These are phyloP conservation scores for Hemaris fuciformis DNA, from an alignment of 2,888 invertebrate genomes.

Conservation along the genomic window DNA sequence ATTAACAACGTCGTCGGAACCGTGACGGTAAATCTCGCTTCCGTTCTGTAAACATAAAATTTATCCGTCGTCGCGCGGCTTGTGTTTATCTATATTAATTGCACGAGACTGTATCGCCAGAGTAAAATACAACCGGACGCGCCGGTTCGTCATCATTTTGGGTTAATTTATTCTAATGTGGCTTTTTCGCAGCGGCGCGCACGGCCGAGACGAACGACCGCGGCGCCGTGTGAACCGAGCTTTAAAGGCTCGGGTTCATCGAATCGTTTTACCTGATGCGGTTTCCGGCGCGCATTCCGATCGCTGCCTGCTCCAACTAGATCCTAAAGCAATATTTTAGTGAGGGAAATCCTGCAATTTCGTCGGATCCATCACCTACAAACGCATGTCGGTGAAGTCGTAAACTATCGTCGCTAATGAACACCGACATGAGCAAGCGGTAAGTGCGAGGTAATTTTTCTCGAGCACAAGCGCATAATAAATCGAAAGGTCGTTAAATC, in stretches of 20 bases:
- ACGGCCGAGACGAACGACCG: conserved; percentile 33
- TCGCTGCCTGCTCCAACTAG: conserved; percentile 33
- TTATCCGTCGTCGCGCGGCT: conserved; percentile 27
- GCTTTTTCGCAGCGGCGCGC: conserved; percentile 43
- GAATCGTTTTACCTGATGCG: conserved; percentile 63
- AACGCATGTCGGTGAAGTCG: background rate
- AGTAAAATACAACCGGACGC: conserved; percentile 49
- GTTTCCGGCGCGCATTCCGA: conserved; percentile 70
- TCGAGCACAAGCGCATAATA: conserved; percentile 42
- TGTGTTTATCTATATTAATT: conserved; percentile 39
- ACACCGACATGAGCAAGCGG: background rate
- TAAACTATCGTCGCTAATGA: background rate
- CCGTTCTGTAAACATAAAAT: conserved; percentile 40
- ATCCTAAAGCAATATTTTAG: conserved; percentile 6
- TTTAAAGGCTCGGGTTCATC: conserved; percentile 41
- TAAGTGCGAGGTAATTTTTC: conserved; percentile 25
- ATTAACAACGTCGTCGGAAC: conserved; percentile 24
- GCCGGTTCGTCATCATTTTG: conserved; percentile 46
- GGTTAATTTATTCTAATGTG: conserved; percentile 56
- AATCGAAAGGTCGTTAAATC: conserved; percentile 54
- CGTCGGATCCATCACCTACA: background rate
- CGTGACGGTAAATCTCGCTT: conserved; percentile 37
- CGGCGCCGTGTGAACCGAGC: conserved; percentile 27
- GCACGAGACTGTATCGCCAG: conserved; percentile 41
- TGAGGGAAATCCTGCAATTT: background rate